Conservation (phyloP, 1,140 invertebrate species). For the Lamellibrachia luymesi region DNA sequence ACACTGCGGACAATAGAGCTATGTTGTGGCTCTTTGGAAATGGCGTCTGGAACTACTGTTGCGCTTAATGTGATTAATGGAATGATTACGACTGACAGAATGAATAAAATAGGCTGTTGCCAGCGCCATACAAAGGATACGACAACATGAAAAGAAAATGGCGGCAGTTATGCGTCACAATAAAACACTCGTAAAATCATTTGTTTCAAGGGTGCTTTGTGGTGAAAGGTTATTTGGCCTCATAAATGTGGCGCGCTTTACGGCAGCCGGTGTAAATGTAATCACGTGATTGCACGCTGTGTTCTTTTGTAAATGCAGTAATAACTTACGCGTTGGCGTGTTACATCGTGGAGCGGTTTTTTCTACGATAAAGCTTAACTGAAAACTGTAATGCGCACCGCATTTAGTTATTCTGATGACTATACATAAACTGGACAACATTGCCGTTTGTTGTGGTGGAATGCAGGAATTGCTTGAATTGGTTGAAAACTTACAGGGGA, state of each 20-base stretch:
- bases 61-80: neutral
- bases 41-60: neutral
- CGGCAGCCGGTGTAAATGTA: too few relatives aligned
- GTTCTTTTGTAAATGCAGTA: neutral
- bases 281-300: neutral
- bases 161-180: neutral
- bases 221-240: neutral
- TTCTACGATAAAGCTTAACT: too few relatives aligned
- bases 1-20: neutral
- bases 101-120: neutral
- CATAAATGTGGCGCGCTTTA: neutral
- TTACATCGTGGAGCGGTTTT: too few relatives aligned
- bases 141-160: neutral
- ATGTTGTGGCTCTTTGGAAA: neutral
- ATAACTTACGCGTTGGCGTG: neutral
- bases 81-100: neutral
- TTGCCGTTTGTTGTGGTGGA: too few relatives aligned
- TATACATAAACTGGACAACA: too few relatives aligned
- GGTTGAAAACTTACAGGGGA: too few relatives aligned
- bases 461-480: too few relatives aligned
- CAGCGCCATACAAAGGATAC: neutral
- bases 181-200: conserved; percentile 5
- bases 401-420: too few relatives aligned
- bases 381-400: too few relatives aligned
- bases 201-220: neutral